phyloP scores from a whole-genome alignment of 2,797 vertebrate species.

The Ambastaia sidthimunki region DNA sequence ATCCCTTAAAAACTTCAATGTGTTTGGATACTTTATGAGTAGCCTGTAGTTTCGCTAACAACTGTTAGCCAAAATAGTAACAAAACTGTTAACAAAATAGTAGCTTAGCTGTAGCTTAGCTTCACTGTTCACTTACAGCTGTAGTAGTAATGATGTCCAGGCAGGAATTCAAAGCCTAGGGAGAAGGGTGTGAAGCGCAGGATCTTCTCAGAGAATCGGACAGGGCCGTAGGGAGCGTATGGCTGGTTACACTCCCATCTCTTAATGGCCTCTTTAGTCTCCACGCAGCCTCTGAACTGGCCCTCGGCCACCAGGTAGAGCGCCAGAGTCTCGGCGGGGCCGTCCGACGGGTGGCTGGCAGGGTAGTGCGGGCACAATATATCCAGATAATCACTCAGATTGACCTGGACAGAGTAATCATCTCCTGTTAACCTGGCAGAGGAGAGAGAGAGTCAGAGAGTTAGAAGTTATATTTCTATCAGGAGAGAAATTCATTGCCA shows the following conservation, averaged over 20 bases:
- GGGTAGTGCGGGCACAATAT: conserved; percentile 93
- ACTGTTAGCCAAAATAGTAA: no score
- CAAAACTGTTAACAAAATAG: no score
- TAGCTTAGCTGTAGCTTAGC: no score
- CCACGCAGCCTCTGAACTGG: conserved; percentile 83
- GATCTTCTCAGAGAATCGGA: conserved; percentile 94
- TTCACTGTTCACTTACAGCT: conserved; percentile 78
- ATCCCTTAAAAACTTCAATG: no score
- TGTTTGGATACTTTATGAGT: no score
- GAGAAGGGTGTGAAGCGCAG: conserved; percentile 94
- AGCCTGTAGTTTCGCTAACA: no score
- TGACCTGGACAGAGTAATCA: conserved; percentile 83
- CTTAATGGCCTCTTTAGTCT: conserved; percentile 81
- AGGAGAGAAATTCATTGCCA: conserved; percentile 40
- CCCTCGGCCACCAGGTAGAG: conserved; percentile 78
- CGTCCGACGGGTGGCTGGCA: conserved; percentile 21
- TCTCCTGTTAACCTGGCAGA: conserved; percentile 82
- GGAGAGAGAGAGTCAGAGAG: conserved; percentile 18
- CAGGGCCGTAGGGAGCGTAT: conserved; percentile 78
- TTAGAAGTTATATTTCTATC: conserved; percentile 53
- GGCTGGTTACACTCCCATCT: conserved; percentile 92
- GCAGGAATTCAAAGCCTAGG: conserved; percentile 89
- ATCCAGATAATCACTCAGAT: conserved; percentile 92
- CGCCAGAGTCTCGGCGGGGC: conserved; percentile 69
- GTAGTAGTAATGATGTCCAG: conserved; percentile 91